Evolutionary conservation across 2,797 vertebrate genomes (phyloP), one percentile per base, ranked within the genome.

Genomic region (Sparidentex hasta): DNA sequence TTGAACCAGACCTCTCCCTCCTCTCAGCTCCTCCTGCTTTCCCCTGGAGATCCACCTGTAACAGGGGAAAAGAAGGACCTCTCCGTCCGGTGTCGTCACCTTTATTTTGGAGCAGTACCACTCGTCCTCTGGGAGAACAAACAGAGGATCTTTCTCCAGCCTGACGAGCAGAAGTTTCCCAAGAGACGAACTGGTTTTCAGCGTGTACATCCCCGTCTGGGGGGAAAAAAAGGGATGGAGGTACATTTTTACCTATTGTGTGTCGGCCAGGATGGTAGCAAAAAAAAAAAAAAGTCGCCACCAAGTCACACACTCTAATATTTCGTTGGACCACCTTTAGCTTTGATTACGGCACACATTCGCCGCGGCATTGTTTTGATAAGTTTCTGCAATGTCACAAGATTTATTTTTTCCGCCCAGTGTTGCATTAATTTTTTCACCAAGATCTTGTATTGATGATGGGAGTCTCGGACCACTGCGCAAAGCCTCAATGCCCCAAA

Each of bases 51-150:
- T 84, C 93, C 94, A 95, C 74, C 85, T 87, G 71, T 94, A 78
- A 66, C 93, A 94, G 62, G 93, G 94, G 67, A 94, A 95, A 65
- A 88, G 71, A 13, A 90, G 18, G 2, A n/a, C 67, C 0, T 92
- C 86, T 21, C 79, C 82, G 5, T 94, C 88, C 1, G 90, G 93
- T 7, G 92, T 90, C 4, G 74, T 94, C 82, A 92, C 89, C 33
- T 67, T 82, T 11, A 94, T 72, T 80, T 85, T 89, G 57, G 90
- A 86, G 71, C 92, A 92, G 87, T 87, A 94, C 92, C 93, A 94
- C 74, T 92, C 86, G 7, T 94, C 68, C 20, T 94, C 92, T 5
- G 55, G 23, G 38, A 89, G 43, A 47, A 58, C 0, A 0, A 64
- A 50, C n/a, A 47, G 33, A 1, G 88, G 58, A 20, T 92, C 83